A percentile compares a stretch with the other conserved stretches of the same genome.
Conservation (phyloP, 2,888 invertebrate species). For the Silvanus unidentatus region DNA sequence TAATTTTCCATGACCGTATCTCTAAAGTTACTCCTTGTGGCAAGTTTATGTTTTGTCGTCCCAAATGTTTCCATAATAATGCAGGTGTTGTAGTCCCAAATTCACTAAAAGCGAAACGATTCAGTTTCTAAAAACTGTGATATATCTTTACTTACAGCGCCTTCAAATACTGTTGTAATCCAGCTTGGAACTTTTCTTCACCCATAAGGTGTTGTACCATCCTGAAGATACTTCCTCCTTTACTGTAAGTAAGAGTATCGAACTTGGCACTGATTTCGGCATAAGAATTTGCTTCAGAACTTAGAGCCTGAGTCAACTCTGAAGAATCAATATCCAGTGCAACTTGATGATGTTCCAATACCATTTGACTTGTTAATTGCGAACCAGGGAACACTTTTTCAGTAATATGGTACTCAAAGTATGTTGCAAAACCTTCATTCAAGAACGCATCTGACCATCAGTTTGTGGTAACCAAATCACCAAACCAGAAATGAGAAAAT, state of each 20-base stretch:
- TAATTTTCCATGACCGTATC: conserved; percentile 20
- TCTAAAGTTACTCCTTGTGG: conserved; percentile 5
- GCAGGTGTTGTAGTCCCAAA: conserved; percentile 12
- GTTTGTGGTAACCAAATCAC: conserved; percentile 66
- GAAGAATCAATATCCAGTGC: conserved; percentile 11
- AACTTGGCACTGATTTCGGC: conserved; percentile 51
- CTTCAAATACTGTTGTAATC: conserved; percentile 49
- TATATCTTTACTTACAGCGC: conserved; percentile 6
- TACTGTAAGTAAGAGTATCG: conserved; percentile 57
- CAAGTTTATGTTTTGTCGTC: conserved; percentile 41
- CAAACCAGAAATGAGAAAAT: conserved; percentile 78
- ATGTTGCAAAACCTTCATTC: conserved; percentile 69
- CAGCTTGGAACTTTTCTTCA: conserved; percentile 47
- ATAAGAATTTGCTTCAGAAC: conserved; percentile 51
- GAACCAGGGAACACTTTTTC: conserved; percentile 13
- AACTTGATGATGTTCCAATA: conserved; percentile 18
- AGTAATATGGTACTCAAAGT: conserved; percentile 64
- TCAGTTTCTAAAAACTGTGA: not conserved
- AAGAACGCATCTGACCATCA: conserved; percentile 74
- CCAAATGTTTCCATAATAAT: conserved; percentile 15
- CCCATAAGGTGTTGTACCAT: conserved; percentile 62
- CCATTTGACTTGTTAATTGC: conserved; percentile 25
- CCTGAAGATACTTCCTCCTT: conserved; percentile 51
- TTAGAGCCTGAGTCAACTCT: conserved; percentile 41
- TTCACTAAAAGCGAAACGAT: conserved; percentile 5